Evolutionary conservation across 2,888 invertebrate genomes (phyloP), one percentile per base, ranked within the genome.

Genomic region (Tuta absoluta): DNA sequence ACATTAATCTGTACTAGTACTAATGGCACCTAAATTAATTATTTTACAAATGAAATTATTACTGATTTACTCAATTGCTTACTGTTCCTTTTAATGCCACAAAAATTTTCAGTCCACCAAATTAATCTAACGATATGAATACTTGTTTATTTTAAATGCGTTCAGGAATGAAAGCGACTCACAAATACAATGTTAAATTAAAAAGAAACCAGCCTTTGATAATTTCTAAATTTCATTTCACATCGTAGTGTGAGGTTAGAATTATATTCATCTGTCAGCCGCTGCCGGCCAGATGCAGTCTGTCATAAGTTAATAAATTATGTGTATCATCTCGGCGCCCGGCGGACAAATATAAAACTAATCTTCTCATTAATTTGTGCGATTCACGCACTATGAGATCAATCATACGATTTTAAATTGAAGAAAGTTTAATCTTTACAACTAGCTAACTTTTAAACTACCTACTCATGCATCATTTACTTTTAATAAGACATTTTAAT

Each of bases 11-110:
- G 71, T 68, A 66, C 73, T 77, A 78, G 73, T 69, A 74, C 81
- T 82, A 84, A 86, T 86, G 86, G 86, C 86, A 86, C 86, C 77
- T 80, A 76, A 67, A 72, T 74, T 74, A 53, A 24, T 37, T 49
- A 37, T 51, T 37, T 51, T 37, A 51, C 49, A 51, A 59, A 57
- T 33, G 41, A 41, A 24, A 61, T 61, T 48, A 60, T 58, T 37
- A 58, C n/a, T 23, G n/a, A 28, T 56, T 11, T 12, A n/a, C 56
- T 8, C 19, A 33, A 28, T 17, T 33, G 33, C 57, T 28, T 57
- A 33, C 23, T 24, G 24, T 24, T 57, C 57, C 28, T 33, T 57
- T 57, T 33, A 33, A 57, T 57, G 57, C 37, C 57, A 57, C 57
- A 57, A 28, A 23, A 45, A 59, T 59, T 14, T 23, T 45, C 45